Base-by-base conservation (phyloP, 2,113 vertebrate species). In the Campylomormyrus numenius region DNA sequence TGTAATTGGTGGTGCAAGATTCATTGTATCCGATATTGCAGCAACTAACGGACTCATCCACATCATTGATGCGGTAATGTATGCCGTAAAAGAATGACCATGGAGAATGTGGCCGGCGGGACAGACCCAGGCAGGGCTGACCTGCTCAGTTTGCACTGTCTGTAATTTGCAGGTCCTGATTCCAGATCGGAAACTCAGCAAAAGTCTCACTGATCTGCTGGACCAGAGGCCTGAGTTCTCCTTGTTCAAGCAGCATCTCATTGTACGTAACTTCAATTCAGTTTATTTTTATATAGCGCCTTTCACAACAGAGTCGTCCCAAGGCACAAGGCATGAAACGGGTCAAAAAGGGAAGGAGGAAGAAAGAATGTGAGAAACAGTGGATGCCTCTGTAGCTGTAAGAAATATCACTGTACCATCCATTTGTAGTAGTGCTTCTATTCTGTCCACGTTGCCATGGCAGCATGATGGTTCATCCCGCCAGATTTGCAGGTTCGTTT, bases 1-100 rank as follows among this genome's bases (percentile, higher is more conserved):
- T 58, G 86, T 95, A 77, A 93, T 99, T 0, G 96, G 94, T 13
- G 97, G 96, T 0, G 97, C 97, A 0, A 94, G 92, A 58, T 92
- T 99, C 11, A 84, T 96, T 10, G 91, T 94, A 0, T 90, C 96
- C 0, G 94, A 99, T 87, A 93, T 98, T 0, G 89, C 94, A 1
- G 97, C 98, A 83, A 98, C 96, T 0, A 99, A 99, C 0, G 98
- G 98, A 4, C 80, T 99, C 91, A 97, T 99, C 86, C 98, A 99
- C 1, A 11, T 99, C 58, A 97, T 98, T 27, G 94, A 97, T 90
- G 96, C 96, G 97, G 98, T 98, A 95, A 0, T 0, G 1, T 53
- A 17, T 21, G 21, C 24, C 0, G 52, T 66, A 2, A 35, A 56
- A 53, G 48, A 48, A 31, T 31, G 24, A 24, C 5, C 86, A 58